Evolutionary conservation across 2,888 invertebrate genomes (phyloP).

Genomic region (Furcula furcula): DNA sequence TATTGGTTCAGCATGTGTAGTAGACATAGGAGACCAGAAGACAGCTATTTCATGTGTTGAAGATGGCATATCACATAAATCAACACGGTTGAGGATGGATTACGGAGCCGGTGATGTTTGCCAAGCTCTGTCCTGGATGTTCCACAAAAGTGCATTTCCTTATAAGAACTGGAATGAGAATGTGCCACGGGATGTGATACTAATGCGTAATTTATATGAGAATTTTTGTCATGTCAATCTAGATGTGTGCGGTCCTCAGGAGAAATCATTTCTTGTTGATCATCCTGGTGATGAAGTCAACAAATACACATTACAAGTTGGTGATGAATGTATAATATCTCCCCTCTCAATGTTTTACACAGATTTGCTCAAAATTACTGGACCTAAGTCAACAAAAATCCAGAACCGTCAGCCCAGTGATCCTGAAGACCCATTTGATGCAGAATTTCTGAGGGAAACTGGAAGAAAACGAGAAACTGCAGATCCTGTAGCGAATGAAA

Average conservation of each 20-base stretch:
- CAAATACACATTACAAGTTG: slow-evolving; percentile 90
- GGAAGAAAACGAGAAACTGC: slow-evolving; percentile 82
- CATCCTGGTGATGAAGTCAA: slow-evolving; percentile 85
- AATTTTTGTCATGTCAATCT: slow-evolving; percentile 95
- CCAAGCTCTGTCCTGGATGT: slow-evolving; percentile 92
- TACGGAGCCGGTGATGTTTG: slow-evolving; percentile 97
- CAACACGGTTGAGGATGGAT: slow-evolving; percentile 91
- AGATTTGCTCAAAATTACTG: slow-evolving; percentile 93
- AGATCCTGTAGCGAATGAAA: slow-evolving; percentile 64
- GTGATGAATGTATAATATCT: slow-evolving; percentile 96
- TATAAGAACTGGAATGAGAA: slow-evolving; percentile 90
- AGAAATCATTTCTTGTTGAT: slow-evolving; percentile 88
- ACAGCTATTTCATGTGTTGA: slow-evolving; percentile 98
- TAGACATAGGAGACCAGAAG: slow-evolving; percentile 97
- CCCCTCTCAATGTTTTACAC: slow-evolving; percentile 94
- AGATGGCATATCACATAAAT: slow-evolving; percentile 95
- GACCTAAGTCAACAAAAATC: slow-evolving; percentile 86
- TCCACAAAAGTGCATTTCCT: slow-evolving; percentile 95
- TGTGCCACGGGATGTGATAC: slow-evolving; percentile 88
- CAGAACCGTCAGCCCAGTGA: slow-evolving; percentile 88
- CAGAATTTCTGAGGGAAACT: slow-evolving; percentile 94
- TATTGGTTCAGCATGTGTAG: slow-evolving; percentile 91
- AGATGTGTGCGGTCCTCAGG: slow-evolving; percentile 93
- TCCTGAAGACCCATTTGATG: slow-evolving; percentile 96
- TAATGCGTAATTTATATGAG: slow-evolving; percentile 93